Evolutionary conservation across 1,140 invertebrate genomes (phyloP).

Genomic region (Trinorchestia longiramus): DNA sequence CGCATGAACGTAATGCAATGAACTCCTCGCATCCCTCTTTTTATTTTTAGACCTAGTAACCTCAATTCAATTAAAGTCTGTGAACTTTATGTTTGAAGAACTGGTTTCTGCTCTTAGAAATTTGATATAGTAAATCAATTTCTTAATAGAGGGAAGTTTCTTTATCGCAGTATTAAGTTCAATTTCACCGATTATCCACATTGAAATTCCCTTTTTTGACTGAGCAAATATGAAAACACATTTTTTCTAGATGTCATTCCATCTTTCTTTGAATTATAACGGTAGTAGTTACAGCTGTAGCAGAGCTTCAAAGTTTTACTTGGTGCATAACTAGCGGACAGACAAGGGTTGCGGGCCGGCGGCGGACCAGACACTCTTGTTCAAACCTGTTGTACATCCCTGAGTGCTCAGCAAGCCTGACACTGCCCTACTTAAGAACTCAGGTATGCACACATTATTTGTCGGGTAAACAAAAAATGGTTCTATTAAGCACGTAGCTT

Average conservation of each 20-base stretch:
- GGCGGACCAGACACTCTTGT: not conserved
- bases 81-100: not conserved
- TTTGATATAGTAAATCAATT: not conserved
- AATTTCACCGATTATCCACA: not conserved
- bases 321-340: not conserved
- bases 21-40: not conserved
- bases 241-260: not conserved
- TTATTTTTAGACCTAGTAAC: not conserved
- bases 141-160: not conserved
- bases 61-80: not conserved
- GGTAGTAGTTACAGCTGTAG: not conserved
- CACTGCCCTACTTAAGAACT: not conserved
- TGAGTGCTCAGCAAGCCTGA: not conserved
- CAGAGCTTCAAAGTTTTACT: not conserved
- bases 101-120: not conserved
- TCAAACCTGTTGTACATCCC: not conserved
- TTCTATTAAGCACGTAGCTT: too few relatives aligned
- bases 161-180: not conserved
- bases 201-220: not conserved
- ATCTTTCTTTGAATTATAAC: not conserved
- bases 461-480: not conserved
- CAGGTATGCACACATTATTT: not conserved
- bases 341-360: not conserved
- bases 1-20: not conserved
- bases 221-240: not conserved